These are phyloP conservation scores for Sciurus carolinensis DNA, from an alignment of 2,797 vertebrate species.

Conservation along the genomic window DNA sequence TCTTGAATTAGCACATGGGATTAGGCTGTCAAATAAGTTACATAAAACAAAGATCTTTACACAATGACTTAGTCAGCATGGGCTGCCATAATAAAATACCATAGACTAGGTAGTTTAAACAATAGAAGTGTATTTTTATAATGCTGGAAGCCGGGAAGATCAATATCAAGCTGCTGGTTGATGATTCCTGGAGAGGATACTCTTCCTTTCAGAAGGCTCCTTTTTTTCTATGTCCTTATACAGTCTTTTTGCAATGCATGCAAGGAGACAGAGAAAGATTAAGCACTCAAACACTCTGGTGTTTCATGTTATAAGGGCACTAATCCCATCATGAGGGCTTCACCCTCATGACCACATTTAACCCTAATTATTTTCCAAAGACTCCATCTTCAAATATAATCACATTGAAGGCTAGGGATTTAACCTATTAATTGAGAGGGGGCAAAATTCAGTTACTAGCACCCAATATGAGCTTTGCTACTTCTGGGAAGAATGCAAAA, in stretches of 20 bases:
- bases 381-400: not conserved
- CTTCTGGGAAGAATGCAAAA: not conserved
- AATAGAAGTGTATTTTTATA: not conserved
- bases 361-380: not conserved
- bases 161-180: not conserved
- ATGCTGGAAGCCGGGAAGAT: not conserved
- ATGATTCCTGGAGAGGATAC: too few relatives aligned
- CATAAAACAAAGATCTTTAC: not conserved
- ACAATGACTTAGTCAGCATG: too few relatives aligned
- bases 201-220: not conserved
- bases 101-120: not conserved
- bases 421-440: not conserved
- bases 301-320: not conserved
- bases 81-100: not conserved
- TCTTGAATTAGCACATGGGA: not conserved
- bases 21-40: not conserved
- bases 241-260: not conserved
- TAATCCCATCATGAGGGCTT: not conserved
- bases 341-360: not conserved
- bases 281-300: not conserved
- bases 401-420: not conserved
- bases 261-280: not conserved
- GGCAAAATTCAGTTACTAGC: not conserved
- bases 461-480: not conserved
- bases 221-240: not conserved